phyloP scores from a whole-genome alignment of 2,888 invertebrate genomes.

The Amphipyra berbera region DNA sequence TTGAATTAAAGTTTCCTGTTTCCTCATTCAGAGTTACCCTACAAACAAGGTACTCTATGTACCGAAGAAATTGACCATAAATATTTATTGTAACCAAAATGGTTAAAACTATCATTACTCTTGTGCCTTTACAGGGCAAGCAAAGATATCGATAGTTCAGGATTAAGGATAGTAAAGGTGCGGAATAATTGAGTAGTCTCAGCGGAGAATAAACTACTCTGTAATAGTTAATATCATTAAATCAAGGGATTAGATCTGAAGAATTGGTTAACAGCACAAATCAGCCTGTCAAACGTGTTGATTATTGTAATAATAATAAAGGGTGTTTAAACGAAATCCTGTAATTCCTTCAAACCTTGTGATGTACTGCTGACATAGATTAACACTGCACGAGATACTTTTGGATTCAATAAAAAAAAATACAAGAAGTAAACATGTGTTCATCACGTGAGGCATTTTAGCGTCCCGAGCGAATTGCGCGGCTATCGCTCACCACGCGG shows the following conservation, averaged over 20 bases:
- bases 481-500: too few species aligned
- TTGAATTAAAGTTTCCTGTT: background rate
- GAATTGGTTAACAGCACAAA: background rate
- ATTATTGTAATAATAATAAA: too few species aligned
- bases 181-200: constrained; percentile 35
- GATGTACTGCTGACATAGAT: too few species aligned
- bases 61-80: constrained; percentile 47
- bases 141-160: constrained; percentile 39
- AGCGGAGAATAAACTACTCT: background rate
- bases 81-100: constrained; percentile 56
- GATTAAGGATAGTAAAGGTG: constrained; percentile 28
- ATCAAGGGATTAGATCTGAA: background rate
- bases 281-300: background rate
- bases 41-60: constrained; percentile 36
- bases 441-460: too few species aligned
- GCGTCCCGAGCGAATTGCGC: too few species aligned
- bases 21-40: constrained; percentile 24
- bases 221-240: background rate
- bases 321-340: too few species aligned
- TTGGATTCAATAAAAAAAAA: too few species aligned
- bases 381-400: too few species aligned
- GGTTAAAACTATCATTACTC: constrained; percentile 48
- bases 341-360: too few species aligned
- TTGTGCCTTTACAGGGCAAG: constrained; percentile 28
- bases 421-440: too few species aligned